phyloP scores from a whole-genome alignment of 2,113 vertebrate species.

The Pseudorectes ferrugineus region DNA sequence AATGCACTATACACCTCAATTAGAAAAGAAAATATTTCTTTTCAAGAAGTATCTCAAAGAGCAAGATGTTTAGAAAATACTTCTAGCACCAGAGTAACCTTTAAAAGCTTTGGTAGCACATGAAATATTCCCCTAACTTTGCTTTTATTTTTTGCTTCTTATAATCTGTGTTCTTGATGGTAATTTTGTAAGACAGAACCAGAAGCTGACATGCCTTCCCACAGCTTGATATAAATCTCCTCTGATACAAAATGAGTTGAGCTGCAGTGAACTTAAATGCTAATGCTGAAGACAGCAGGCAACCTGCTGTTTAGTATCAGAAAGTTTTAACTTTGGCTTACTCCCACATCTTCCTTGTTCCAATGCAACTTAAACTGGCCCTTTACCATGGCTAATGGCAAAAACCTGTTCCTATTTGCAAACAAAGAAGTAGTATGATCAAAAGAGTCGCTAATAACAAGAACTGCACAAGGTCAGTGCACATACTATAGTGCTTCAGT shows the following conservation, averaged over 20 bases:
- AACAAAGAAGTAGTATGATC: conserved; percentile 5
- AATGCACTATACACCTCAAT: background rate
- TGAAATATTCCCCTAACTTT: conserved; percentile 57
- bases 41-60: background rate
- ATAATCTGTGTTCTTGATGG: conserved; percentile 66
- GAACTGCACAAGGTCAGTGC: background rate
- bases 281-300: conserved; percentile 72
- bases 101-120: conserved; percentile 50
- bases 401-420: conserved; percentile 45
- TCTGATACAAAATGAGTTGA: conserved; percentile 71
- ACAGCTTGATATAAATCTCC: conserved; percentile 77
- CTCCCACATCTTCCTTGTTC: conserved; percentile 15
- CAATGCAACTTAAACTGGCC: conserved; percentile 30
- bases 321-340: conserved; percentile 65
- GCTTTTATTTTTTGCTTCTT: conserved; percentile 68
- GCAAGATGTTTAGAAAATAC: conserved; percentile 40
- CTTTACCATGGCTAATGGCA: conserved; percentile 1
- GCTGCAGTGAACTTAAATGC: conserved; percentile 73
- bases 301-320: conserved; percentile 72
- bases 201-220: conserved; percentile 69
- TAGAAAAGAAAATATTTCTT: background rate
- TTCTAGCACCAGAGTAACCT: conserved; percentile 51
- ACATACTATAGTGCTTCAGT: background rate
- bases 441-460: conserved; percentile 7
- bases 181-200: conserved; percentile 71